Evolutionary conservation across 2,888 invertebrate genomes (phyloP).

Genomic region (Altica lythri): DNA sequence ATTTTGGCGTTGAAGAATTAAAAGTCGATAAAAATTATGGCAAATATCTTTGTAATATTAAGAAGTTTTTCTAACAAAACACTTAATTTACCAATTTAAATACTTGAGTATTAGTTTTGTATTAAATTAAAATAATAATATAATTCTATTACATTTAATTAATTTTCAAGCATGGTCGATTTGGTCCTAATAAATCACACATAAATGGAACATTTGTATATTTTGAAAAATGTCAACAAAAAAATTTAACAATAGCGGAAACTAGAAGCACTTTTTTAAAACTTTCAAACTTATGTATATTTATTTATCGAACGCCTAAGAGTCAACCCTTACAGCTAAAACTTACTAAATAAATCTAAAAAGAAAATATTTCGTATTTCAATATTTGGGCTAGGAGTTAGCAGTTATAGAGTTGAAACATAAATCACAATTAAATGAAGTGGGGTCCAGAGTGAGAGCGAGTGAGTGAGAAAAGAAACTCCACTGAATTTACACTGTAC

Average conservation of each 20-base stretch:
- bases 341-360: conserved; percentile 33
- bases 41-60: too few relatives aligned
- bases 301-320: conserved; percentile 22
- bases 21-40: conserved; percentile 16
- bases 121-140: too few relatives aligned
- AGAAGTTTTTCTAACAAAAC: too few relatives aligned
- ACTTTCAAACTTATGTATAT: conserved; percentile 24
- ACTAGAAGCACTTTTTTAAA: conserved; percentile 10
- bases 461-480: conserved; percentile 38
- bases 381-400: conserved; percentile 39
- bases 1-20: conserved; percentile 15
- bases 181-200: not conserved
- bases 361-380: conserved; percentile 37
- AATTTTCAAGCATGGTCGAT: too few relatives aligned
- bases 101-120: too few relatives aligned
- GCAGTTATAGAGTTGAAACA: conserved; percentile 36
- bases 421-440: conserved; percentile 48
- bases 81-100: too few relatives aligned
- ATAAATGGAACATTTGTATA: conserved; percentile 10
- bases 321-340: conserved; percentile 17
- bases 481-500: conserved; percentile 42
- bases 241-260: conserved; percentile 24
- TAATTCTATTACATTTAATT: too few relatives aligned
- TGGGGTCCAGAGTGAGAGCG: conserved; percentile 32
- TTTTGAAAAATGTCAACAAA: conserved; percentile 15